phyloP scores from a whole-genome alignment of 2,888 invertebrate species.

The Scaptomyza parva region DNA sequence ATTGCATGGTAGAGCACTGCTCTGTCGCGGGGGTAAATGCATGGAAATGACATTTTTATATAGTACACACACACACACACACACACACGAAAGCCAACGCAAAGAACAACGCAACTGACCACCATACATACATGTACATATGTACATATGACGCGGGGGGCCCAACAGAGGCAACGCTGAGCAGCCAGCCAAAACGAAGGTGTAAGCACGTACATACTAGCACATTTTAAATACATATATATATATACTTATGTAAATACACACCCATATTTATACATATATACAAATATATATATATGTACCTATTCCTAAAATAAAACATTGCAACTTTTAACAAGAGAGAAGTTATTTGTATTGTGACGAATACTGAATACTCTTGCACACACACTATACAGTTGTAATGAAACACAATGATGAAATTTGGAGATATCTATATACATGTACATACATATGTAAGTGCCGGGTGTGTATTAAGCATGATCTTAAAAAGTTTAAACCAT shows the following conservation, averaged over 20 bases:
- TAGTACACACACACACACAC: neutral
- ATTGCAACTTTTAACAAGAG: slow-evolving; percentile 69
- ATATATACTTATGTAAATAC: neutral
- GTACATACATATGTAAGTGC: neutral
- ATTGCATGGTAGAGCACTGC: slow-evolving; percentile 11
- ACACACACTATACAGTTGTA: neutral
- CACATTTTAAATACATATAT: slow-evolving; percentile 9
- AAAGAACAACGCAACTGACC: slow-evolving; percentile 31
- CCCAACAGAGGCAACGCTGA: slow-evolving; percentile 9
- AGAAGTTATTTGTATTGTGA: neutral
- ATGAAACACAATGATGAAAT: neutral
- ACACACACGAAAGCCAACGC: slow-evolving; percentile 4
- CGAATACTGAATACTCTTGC: slow-evolving; percentile 11
- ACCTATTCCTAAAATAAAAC: slow-evolving; percentile 70
- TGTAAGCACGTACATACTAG: slow-evolving; percentile 58
- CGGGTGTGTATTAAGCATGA: neutral
- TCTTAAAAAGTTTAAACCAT: neutral
- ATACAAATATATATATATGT: slow-evolving; percentile 12
- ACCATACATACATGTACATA: slow-evolving; percentile 2
- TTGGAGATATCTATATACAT: neutral
- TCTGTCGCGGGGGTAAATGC: slow-evolving; percentile 11
- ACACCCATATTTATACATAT: slow-evolving; percentile 20
- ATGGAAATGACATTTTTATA: slow-evolving; percentile 43
- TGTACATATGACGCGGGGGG: neutral
- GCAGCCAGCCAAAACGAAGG: slow-evolving; percentile 62